Conservation (phyloP, 2,113 vertebrate genomes). For the Cavia porcellus region DNA sequence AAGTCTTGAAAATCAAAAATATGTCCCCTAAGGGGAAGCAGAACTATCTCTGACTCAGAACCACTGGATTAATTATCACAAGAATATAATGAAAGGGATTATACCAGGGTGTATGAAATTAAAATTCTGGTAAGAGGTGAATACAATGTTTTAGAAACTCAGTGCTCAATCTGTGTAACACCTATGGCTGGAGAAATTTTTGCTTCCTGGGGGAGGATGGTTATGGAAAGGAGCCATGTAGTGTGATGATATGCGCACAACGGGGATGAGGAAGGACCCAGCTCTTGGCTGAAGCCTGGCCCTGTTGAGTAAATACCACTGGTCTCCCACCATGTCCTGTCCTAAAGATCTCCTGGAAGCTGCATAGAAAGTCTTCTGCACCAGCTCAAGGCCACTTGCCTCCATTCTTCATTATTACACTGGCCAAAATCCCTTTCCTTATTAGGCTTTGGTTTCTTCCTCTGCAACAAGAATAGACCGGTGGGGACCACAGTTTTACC, state of each 20-base stretch:
- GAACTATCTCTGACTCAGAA: slow-evolving; percentile 24
- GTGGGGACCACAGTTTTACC: neutral
- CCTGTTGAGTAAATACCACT: neutral
- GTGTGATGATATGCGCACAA: neutral
- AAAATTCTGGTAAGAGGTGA: slow-evolving; percentile 12
- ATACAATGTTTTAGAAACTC: neutral
- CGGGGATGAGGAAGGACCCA: neutral
- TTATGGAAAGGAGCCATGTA: neutral
- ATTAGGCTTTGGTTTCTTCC: neutral
- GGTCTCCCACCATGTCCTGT: neutral
- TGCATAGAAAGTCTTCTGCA: neutral
- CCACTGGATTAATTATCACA: neutral
- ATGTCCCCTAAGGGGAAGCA: neutral
- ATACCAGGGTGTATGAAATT: neutral
- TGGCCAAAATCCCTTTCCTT: neutral
- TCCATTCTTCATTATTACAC: neutral
- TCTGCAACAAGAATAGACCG: neutral
- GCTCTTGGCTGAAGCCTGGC: neutral
- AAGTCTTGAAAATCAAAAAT: slow-evolving; percentile 31
- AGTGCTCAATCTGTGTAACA: neutral
- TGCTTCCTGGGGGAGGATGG: neutral
- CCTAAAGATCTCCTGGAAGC: neutral
- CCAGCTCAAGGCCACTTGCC: neutral
- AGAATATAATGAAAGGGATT: neutral
- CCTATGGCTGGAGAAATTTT: neutral